phyloP scores from a whole-genome alignment of 2,797 vertebrate genomes.

The Pachyuromys duprasi region DNA sequence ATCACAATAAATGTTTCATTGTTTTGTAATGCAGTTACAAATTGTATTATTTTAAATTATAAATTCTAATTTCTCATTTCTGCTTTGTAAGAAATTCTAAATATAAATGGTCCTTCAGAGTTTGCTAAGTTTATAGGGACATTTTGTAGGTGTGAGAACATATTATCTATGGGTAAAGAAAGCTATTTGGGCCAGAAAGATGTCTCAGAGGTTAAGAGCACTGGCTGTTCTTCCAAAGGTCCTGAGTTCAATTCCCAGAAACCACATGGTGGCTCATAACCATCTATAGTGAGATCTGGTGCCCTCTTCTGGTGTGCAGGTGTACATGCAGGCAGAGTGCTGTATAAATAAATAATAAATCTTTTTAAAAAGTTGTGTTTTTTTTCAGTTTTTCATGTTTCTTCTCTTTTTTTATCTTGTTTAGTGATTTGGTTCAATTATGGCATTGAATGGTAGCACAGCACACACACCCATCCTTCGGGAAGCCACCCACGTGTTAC shows the following conservation, averaged over 20 bases:
- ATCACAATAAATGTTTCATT: not conserved
- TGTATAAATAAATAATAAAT: no score
- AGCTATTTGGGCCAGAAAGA: no score
- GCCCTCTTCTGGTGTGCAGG: no score
- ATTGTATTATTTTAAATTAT: not conserved
- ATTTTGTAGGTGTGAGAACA: not conserved
- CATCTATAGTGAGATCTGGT: no score
- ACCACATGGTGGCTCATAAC: no score
- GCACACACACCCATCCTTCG: not conserved
- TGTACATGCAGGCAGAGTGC: no score
- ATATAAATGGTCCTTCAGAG: not conserved
- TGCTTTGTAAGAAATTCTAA: not conserved
- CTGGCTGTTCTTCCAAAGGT: no score
- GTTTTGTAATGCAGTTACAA: not conserved
- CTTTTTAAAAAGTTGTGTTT: no score
- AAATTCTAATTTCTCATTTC: not conserved
- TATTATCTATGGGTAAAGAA: not conserved
- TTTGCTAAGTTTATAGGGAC: not conserved
- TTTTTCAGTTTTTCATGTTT: not conserved
- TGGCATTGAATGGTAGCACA: not conserved
- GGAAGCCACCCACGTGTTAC: not conserved
- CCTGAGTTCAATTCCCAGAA: no score
- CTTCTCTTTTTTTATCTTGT: not conserved
- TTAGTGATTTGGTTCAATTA: not conserved
- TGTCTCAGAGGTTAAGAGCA: no score